phyloP scores from a whole-genome alignment of 2,797 vertebrate species.

The Xiphophorus birchmanni region DNA sequence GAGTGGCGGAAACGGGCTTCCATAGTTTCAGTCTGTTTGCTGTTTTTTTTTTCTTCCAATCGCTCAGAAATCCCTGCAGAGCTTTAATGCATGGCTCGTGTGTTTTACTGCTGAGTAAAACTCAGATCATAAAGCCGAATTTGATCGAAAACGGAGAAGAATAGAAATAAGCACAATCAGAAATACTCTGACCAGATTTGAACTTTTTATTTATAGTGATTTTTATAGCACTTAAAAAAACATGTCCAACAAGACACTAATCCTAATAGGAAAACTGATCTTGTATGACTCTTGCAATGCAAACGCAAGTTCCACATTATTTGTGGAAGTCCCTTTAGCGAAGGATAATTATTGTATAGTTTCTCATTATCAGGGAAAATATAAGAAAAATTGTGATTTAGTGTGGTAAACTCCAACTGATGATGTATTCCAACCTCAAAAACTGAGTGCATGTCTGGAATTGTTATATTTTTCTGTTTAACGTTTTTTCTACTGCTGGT shows the following conservation, averaged over 20 bases:
- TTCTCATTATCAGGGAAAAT: not conserved
- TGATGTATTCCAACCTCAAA: not conserved
- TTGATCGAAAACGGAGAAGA: not conserved
- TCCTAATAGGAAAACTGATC: not conserved
- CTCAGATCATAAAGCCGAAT: not conserved
- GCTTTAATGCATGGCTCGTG: not conserved
- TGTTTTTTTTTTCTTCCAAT: not conserved
- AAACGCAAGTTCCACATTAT: not conserved
- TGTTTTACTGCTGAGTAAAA: not conserved
- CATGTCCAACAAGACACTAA: not conserved
- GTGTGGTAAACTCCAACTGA: not conserved
- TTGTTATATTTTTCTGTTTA: not conserved
- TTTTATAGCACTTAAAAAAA: not conserved
- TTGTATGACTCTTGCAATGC: not conserved
- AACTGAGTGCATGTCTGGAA: not conserved
- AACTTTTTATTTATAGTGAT: not conserved
- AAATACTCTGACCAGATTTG: not conserved
- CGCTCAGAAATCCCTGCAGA: not conserved
- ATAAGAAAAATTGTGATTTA: too few species aligned
- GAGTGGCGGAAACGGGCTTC: too few species aligned
- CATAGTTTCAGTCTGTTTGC: not conserved
- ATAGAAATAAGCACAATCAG: not conserved
- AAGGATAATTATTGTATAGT: not conserved
- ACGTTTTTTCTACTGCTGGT: not conserved
- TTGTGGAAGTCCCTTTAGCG: not conserved